Evolutionary conservation across 2,888 invertebrate species (phyloP).

Genomic region (Netelia inedita): DNA sequence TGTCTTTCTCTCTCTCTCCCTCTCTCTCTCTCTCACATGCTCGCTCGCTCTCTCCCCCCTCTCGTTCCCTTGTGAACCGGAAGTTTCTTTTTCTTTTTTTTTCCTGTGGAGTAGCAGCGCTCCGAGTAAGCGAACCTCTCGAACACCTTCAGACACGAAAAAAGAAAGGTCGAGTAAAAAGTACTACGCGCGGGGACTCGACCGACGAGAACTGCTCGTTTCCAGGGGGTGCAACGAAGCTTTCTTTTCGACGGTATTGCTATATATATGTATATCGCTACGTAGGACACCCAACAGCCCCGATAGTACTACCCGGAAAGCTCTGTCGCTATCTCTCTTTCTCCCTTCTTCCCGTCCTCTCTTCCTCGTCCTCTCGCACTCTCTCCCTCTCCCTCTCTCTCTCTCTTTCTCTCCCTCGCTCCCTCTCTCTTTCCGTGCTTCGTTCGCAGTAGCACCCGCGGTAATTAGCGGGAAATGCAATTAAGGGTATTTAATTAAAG

Average conservation of each 20-base stretch:
- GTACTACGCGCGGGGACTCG: conserved; percentile 45
- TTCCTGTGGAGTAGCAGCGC: conserved; percentile 34
- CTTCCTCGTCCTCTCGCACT: conserved; percentile 9
- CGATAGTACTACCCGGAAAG: conserved; percentile 61
- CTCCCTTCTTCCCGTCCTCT: conserved; percentile 1
- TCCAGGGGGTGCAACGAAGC: conserved; percentile 49
- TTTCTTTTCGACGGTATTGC: conserved; percentile 53
- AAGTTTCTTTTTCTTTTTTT: conserved; percentile 14
- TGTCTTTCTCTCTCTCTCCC: not conserved
- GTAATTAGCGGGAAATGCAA: conserved; percentile 82
- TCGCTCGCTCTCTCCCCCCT: not conserved
- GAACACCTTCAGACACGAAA: conserved; percentile 75
- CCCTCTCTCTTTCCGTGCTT: conserved; percentile 25
- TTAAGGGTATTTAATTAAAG: conserved; percentile 82
- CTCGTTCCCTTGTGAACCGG: not conserved
- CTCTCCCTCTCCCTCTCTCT: conserved; percentile 12
- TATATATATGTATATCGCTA: conserved; percentile 43
- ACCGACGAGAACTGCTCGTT: conserved; percentile 63
- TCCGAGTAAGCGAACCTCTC: conserved; percentile 62
- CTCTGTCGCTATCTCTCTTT: conserved; percentile 40
- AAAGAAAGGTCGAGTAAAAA: conserved; percentile 67
- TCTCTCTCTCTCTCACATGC: no score
- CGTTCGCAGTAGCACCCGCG: conserved; percentile 66
- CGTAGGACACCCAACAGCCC: conserved; percentile 25
- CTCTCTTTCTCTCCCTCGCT: conserved; percentile 17